phyloP scores from a whole-genome alignment of 92 coral and sea anemone genomes.

The Pocillopora meandrina region DNA sequence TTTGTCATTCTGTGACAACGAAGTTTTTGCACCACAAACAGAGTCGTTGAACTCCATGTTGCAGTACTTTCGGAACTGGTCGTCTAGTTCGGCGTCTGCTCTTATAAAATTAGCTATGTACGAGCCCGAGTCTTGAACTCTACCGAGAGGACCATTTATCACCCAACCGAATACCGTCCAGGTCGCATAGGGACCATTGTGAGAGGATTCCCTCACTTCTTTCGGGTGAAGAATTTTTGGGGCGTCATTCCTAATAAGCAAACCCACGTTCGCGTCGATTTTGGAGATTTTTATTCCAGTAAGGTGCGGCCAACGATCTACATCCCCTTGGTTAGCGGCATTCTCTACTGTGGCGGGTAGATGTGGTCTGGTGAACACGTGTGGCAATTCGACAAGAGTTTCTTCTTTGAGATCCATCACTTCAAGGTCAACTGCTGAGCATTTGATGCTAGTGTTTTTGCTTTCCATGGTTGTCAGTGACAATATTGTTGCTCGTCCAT shows the following conservation, averaged over 20 bases:
- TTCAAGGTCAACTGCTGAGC: conserved; percentile 21
- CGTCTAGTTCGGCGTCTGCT: too few species aligned
- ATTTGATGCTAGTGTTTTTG: conserved; percentile 38
- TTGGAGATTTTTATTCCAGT: too few species aligned
- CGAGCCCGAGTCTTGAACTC: too few species aligned
- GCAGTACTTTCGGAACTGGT: too few species aligned
- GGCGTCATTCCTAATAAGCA: too few species aligned
- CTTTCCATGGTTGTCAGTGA: conserved; percentile 47
- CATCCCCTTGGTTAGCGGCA: conserved; percentile 36
- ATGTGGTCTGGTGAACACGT: conserved; percentile 46
- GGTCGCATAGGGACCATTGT: too few species aligned
- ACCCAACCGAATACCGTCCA: too few species aligned
- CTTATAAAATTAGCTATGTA: too few species aligned
- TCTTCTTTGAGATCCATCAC: too few species aligned
- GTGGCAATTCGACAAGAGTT: conserved; percentile 32
- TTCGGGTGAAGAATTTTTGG: conserved; percentile 53
- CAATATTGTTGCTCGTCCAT: conserved; percentile 31
- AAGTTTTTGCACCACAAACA: neutral
- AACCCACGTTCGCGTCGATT: too few species aligned
- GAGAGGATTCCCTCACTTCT: conserved; percentile 27
- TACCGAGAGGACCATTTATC: too few species aligned
- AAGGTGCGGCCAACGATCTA: too few species aligned
- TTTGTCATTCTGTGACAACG: conserved; percentile 49
- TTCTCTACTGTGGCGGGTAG: conserved; percentile 45
- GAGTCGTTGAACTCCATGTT: conserved; percentile 1